Evolutionary conservation across 2,888 invertebrate genomes (phyloP), one percentile per base, ranked within the genome.

Genomic region (Epirrhoe alternata): DNA sequence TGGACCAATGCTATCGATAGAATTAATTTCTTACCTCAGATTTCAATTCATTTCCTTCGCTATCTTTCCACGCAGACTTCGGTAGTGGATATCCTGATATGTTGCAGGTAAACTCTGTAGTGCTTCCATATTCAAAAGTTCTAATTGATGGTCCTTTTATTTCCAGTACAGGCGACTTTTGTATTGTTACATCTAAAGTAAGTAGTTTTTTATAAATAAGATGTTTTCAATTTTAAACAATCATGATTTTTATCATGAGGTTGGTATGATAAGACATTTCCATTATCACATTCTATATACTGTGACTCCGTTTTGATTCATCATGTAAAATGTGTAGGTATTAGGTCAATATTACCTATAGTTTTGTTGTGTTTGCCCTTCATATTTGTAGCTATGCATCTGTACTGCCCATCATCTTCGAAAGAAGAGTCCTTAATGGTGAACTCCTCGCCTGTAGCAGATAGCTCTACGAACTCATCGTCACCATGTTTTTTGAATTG

Each of bases 61-160:
- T 33, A 49, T 61, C 61, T 2, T 49, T 50, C 68, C 68, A 68
- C 12, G 45, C n/a, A 42, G 49, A 30, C 14, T 30, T 64, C 24
- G 68, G 68, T 24, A 57, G 4, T 17, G 68, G 68, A 30, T 61
- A 64, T 24, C 63, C 64, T 14, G 53, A 24, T 6, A 64, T 33
- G 50, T 12, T 64, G 45, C 68, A 68, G 3, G 57, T 61, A 5
- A 68, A 49, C 35, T 49, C 8, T 30, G 24, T n/a, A 2, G 30
- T 49, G 6, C 14, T 53, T 12, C 57, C 64, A 16, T 68, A 68
- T 12, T 53, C 38, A 14, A 53, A 51, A 12, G 55, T 57, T n/a
- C 35, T 42, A 17, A 53, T 10, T 7, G 47, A 30, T 24, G 30
- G 50, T 53, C 47, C 60, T 38, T 54, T 16, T 56, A 64, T 57